Evolutionary conservation across 1,140 invertebrate genomes (phyloP), one percentile per base, ranked within the genome.

Genomic region (Atta colombica): DNA sequence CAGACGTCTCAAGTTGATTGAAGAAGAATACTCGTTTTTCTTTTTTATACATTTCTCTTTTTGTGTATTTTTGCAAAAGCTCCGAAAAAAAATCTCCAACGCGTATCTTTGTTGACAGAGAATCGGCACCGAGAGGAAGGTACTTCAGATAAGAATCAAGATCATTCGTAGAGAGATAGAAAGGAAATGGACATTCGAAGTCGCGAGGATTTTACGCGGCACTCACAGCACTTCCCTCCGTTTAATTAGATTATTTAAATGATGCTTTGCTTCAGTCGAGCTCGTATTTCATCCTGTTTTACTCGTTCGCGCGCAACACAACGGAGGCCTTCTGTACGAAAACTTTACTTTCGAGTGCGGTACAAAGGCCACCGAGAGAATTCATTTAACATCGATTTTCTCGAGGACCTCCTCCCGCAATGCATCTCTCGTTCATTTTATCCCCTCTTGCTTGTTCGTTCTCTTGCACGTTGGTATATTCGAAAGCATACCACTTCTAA

Each of bases 361-460:
- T 39, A 84, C 77, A 82, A 82, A 87, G 58, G 58, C 65, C 31
- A 58, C 69, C 66, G 77, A 77, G 68, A 18, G 53, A 89, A 82
- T 75, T 72, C 77, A 82, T 75, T 75, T 80, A 87, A 89, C 81
- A 77, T 88, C 63, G 75, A 88, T 86, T 81, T 72, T 82, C 55
- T 71, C 80, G 51, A 80, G 81, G 82, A 75, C 55, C 69, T 84
- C 60, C n/a, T 69, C n/a, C 66, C 21, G 21, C 69, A 45, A 84
- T 75, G 55, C 45, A 61, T 49, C 69, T 55, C 77, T 21, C 31
- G 31, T 58, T 74, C 31, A 21, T 18, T 16, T 5, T 8, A 3
- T 2, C 25, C 61, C 10, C 1, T 2, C 18, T 2, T 21, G 18
- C n/a, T 45, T 12, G 28, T 12, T 21, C 28, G 25, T 45, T 5